Evolutionary conservation across 2,797 vertebrate species (phyloP).

Genomic region (Hydrolagus colliei): DNA sequence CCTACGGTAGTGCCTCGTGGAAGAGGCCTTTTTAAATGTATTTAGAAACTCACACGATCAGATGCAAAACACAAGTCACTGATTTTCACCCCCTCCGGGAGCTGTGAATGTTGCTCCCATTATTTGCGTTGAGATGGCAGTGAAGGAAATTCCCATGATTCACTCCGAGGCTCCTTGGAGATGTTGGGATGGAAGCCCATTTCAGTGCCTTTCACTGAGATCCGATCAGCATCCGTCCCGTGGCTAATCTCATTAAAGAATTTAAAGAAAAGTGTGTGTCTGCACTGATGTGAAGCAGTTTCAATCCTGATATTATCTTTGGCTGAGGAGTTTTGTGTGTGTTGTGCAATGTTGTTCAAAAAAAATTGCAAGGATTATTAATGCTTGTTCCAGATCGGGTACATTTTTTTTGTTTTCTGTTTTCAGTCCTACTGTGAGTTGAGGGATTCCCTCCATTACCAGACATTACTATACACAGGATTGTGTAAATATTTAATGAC

Average conservation of each 20-base stretch:
- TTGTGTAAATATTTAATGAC: constrained; percentile 29
- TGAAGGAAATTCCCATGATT: neutral
- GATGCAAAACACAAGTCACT: neutral
- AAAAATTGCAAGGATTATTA: too few species aligned
- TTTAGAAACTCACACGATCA: neutral
- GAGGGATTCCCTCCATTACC: constrained; percentile 9
- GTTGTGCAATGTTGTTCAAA: too few species aligned
- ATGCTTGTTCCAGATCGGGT: neutral
- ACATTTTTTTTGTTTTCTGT: neutral
- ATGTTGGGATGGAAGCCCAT: neutral
- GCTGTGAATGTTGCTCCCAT: too few species aligned
- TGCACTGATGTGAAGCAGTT: neutral
- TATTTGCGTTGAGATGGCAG: neutral
- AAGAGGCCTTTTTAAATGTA: neutral
- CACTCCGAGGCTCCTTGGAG: neutral
- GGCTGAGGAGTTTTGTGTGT: neutral
- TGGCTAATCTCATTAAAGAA: neutral
- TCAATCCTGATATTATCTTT: neutral
- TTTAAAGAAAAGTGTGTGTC: neutral
- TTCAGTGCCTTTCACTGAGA: too few species aligned
- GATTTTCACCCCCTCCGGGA: neutral
- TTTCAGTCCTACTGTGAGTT: constrained; percentile 19
- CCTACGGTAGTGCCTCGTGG: neutral
- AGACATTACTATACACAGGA: neutral
- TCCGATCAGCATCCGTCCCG: neutral